Base-by-base conservation (phyloP, 2,797 vertebrate species). In the Fringilla coelebs region DNA sequence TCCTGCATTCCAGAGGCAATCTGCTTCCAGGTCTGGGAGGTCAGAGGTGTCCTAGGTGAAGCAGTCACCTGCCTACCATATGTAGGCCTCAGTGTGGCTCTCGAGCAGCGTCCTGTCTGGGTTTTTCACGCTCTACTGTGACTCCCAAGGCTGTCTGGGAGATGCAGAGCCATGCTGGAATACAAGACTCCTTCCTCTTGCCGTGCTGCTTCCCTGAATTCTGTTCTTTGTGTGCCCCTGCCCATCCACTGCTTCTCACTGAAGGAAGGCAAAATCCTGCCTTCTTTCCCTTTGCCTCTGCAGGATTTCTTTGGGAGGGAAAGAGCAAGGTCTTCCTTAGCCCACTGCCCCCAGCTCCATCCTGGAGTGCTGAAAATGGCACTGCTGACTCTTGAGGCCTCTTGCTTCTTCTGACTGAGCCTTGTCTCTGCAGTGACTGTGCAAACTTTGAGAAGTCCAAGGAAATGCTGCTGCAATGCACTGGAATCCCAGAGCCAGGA, bases 371-470 rank as follows among this genome's bases (percentile, higher is more conserved):
- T 66, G 68, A 34, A 21, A 77, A 76, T 34, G 60, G 51, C 54
- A 43, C 41, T 4, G 2, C 11, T 57, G 78, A 31, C 17, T 81
- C 34, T 62, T 57, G 9, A 22, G 55, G 5, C 62, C 72, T 90
- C 57, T 61, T 55, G 5, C 0, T 81, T 75, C 65, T 88, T 66
- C 43, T 95, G 6, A 90, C 77, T 63, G 57, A 41, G 31, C 41
- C 79, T 91, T 75, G 17, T 85, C 20, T 93, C 90, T 94, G 76
- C 82, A 97, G 98, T 89, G 97, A 98, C 58, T 96, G 97, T 73
- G 98, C 97, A 90, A 97, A 97, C 40, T 83, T 98, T 8, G 97
- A 98, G 93, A 49, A 41, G 41, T 41, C 97, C 62, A 96, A 92
- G 38, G 95, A 97, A n/a, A n/a, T n/a, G n/a, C n/a, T n/a, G n/a